Evolutionary conservation across 2,888 invertebrate species (phyloP).

Genomic region (Nectonema munidae): DNA sequence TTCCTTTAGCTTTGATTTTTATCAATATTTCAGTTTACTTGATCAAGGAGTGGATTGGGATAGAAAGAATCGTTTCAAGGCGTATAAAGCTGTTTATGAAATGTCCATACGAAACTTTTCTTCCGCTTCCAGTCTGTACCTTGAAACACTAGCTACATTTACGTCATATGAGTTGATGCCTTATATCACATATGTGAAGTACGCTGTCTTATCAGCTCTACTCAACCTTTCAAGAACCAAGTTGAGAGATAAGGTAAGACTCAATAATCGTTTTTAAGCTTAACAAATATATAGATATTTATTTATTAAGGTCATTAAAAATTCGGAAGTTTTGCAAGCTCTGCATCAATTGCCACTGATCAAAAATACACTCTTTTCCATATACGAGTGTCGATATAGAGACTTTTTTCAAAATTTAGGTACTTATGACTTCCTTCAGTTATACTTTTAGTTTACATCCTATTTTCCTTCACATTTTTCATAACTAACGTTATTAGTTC

Average conservation of each 20-base stretch:
- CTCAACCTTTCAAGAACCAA: conserved; percentile 46
- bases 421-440: no score
- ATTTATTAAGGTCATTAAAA: conserved; percentile 32
- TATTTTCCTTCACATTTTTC: no score
- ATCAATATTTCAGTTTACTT: conserved; percentile 31
- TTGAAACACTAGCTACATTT: conserved; percentile 93
- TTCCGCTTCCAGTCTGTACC: conserved; percentile 60
- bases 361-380: conserved; percentile 38
- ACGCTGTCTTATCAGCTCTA: conserved; percentile 49
- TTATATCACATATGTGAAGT: conserved; percentile 47
- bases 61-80: conserved; percentile 72
- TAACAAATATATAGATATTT: conserved; percentile 20
- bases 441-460: no score
- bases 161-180: conserved; percentile 95
- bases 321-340: conserved; percentile 48
- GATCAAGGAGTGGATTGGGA: conserved; percentile 99
- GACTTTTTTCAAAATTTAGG: conserved; percentile 50
- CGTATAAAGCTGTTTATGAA: conserved; percentile 71
- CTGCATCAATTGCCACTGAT: conserved; percentile 36
- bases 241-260: conserved; percentile 36
- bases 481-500: no score
- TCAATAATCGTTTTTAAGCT: conserved; percentile 18
- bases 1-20: no score
- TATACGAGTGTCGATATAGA: conserved; percentile 68
- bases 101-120: conserved; percentile 83